Conservation (phyloP, 2,797 vertebrate genomes). For the Parauchenoglanis punctatus region DNA sequence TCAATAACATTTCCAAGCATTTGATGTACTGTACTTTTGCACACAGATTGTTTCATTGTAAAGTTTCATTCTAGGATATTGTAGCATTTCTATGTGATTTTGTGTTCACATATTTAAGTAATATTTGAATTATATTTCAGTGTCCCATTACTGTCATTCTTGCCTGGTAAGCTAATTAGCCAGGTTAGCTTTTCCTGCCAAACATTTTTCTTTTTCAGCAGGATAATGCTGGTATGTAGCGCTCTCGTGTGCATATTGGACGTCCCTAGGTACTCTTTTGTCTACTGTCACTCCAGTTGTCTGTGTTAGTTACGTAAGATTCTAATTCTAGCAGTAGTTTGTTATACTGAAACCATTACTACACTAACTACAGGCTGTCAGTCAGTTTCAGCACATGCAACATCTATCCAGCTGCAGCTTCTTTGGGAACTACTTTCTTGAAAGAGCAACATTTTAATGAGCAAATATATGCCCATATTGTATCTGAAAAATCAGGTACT, state of each 20-base stretch:
- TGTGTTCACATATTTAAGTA: not conserved
- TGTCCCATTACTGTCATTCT: not conserved
- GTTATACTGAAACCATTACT: no score
- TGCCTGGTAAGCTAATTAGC: not conserved
- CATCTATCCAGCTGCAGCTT: no score
- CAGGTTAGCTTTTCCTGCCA: not conserved
- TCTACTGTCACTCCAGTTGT: not conserved
- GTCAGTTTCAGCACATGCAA: no score
- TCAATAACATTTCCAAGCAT: not conserved
- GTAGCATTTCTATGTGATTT: not conserved
- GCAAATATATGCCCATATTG: no score
- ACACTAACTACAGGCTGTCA: no score
- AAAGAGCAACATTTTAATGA: no score
- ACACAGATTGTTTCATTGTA: not conserved
- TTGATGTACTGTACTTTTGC: not conserved
- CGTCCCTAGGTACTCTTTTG: not conserved
- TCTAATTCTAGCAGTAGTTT: no score
- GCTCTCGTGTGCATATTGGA: not conserved
- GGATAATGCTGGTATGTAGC: not conserved
- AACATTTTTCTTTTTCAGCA: not conserved
- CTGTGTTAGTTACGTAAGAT: no score
- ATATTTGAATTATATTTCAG: not conserved
- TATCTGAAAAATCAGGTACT: no score
- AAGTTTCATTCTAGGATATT: not conserved
- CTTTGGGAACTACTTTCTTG: no score